These are phyloP conservation scores for Oreonectes daqikongensis DNA, from an alignment of 2,797 vertebrate genomes.

Conservation along the genomic window DNA sequence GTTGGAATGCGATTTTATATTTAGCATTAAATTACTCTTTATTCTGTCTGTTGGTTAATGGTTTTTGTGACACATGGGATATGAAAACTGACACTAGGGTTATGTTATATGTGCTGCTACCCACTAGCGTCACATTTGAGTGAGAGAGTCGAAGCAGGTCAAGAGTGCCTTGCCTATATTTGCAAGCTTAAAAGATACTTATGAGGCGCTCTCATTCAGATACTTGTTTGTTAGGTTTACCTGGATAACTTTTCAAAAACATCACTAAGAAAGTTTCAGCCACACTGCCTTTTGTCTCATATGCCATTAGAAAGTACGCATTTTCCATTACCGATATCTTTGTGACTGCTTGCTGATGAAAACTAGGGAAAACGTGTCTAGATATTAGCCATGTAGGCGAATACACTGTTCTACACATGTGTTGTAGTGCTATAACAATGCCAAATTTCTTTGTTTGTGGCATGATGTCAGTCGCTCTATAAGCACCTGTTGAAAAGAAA, in stretches of 20 bases:
- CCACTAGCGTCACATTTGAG: constrained; percentile 49
- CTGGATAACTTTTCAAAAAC: constrained; percentile 57
- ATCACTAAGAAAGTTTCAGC: constrained; percentile 83
- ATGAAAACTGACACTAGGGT: constrained; percentile 21
- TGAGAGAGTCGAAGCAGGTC: constrained; percentile 59
- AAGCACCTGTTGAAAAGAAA: constrained; percentile 59
- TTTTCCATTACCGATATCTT: constrained; percentile 65
- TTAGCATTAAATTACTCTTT: constrained; percentile 67
- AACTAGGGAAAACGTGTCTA: constrained; percentile 24
- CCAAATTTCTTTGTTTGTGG: constrained; percentile 77
- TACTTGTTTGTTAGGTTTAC: constrained; percentile 15
- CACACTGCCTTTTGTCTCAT: constrained; percentile 82
- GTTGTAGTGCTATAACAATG: constrained; percentile 71
- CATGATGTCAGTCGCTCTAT: constrained; percentile 77
- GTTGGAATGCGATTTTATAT: constrained; percentile 73
- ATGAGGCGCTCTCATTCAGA: constrained; percentile 59
- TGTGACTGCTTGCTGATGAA: constrained; percentile 69
- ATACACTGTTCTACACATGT: constrained; percentile 67
- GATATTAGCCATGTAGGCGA: constrained; percentile 54
- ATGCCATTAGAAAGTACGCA: constrained; percentile 63
- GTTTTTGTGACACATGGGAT: constrained; percentile 34
- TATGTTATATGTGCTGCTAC: constrained; percentile 56
- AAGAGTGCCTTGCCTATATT: constrained; percentile 72
- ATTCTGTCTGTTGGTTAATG: constrained; percentile 50
- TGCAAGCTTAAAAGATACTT: constrained; percentile 63